Evolutionary conservation across 2,888 invertebrate genomes (phyloP).

Genomic region (Rutpela maculata): DNA sequence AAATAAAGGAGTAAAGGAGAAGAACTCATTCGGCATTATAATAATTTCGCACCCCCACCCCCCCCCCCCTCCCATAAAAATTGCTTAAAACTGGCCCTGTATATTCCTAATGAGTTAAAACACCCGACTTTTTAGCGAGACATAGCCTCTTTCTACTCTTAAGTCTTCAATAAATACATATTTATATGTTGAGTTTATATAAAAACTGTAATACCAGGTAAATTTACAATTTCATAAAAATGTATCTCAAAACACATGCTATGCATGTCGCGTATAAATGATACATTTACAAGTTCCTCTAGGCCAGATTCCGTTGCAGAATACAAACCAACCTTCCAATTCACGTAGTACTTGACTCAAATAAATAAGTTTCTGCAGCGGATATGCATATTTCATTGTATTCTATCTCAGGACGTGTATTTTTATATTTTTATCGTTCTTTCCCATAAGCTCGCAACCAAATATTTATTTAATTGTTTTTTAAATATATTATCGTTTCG

Average conservation of each 20-base stretch:
- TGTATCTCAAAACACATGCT: constrained; percentile 28
- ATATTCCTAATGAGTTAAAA: too few species aligned
- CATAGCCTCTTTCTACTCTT: too few species aligned
- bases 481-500: not conserved
- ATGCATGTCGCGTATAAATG: constrained; percentile 42
- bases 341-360: constrained; percentile 32
- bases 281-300: constrained; percentile 41
- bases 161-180: too few species aligned
- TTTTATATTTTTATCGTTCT: constrained; percentile 29
- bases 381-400: constrained; percentile 35
- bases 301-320: constrained; percentile 38
- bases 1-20: too few species aligned
- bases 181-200: too few species aligned
- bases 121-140: too few species aligned
- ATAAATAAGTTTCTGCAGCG: constrained; percentile 36
- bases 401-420: constrained; percentile 23
- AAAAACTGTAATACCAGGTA: constrained; percentile 16
- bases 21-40: too few species aligned
- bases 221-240: constrained; percentile 31
- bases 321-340: constrained; percentile 39
- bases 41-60: too few species aligned
- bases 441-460: constrained; percentile 30
- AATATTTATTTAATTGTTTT: constrained; percentile 28
- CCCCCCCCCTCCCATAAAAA: too few species aligned
- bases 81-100: too few species aligned